Percentiles rank a stretch among this genome's conserved stretches.
These are phyloP conservation scores for Lindbergichthys nudifrons DNA, from an alignment of 2,797 vertebrate genomes.

Conservation along the genomic window DNA sequence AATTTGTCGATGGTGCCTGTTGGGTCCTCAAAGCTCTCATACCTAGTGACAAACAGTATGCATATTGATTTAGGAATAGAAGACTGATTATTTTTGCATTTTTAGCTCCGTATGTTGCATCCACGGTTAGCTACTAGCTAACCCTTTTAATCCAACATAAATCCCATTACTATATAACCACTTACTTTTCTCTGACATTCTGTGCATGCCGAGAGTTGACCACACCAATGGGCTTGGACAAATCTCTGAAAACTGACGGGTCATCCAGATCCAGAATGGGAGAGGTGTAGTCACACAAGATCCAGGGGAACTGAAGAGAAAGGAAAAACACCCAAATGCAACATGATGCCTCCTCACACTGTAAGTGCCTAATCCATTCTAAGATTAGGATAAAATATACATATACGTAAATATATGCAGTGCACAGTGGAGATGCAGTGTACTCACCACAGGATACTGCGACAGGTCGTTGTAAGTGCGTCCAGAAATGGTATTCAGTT, in stretches of 20 bases:
- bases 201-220: conserved; percentile 94
- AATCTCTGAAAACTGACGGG: conserved; percentile 91
- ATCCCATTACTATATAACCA: not conserved
- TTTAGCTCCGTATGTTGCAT: not conserved
- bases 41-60: conserved; percentile 77
- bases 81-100: not conserved
- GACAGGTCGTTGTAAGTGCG: conserved; percentile 98
- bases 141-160: not conserved
- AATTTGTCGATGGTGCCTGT: conserved; percentile 96
- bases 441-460: conserved; percentile 96
- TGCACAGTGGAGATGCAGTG: no score
- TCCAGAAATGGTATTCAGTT: conserved; percentile 96
- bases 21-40: conserved; percentile 97
- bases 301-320: conserved; percentile 92
- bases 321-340: conserved; percentile 12
- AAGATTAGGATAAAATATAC: not conserved
- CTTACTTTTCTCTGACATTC: conserved; percentile 96
- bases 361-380: not conserved
- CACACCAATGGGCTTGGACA: conserved; percentile 97
- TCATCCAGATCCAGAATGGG: conserved; percentile 90
- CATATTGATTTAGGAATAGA: not conserved
- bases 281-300: conserved; percentile 93
- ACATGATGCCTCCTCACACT: conserved; percentile 5
- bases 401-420: not conserved
- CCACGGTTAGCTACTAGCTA: not conserved